Evolutionary conservation across 2,113 vertebrate genomes (phyloP).

Genomic region (Anguilla japonica): DNA sequence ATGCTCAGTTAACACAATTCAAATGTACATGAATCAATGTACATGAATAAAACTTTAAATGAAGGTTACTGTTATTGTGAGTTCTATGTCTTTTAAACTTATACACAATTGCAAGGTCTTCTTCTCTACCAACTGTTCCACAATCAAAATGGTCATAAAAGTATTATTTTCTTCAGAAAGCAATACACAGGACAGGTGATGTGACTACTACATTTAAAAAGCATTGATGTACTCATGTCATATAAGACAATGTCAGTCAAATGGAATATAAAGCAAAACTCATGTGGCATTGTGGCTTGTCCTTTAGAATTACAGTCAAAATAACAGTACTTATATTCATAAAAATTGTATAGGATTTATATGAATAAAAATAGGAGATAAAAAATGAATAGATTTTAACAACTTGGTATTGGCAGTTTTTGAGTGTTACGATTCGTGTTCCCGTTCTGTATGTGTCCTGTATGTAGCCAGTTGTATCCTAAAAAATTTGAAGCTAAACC

Average conservation of each 20-base stretch:
- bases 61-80: not conserved
- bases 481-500: not conserved
- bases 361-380: not conserved
- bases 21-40: not conserved
- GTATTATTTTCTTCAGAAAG: not conserved
- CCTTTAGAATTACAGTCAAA: not conserved
- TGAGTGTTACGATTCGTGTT: too few relatives aligned
- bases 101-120: not conserved
- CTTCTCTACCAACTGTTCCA: not conserved
- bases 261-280: not conserved
- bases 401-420: too few relatives aligned
- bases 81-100: not conserved
- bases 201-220: not conserved
- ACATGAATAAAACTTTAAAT: not conserved
- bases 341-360: not conserved
- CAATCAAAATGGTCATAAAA: not conserved
- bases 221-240: not conserved
- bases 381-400: not conserved
- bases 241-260: not conserved
- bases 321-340: not conserved
- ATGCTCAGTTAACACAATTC: not conserved
- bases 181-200: not conserved
- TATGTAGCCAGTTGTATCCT: not conserved
- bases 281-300: too few relatives aligned
- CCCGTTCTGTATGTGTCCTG: not conserved